Conservation (phyloP, 2,888 invertebrate species). For the Hoplodrina blanda region DNA sequence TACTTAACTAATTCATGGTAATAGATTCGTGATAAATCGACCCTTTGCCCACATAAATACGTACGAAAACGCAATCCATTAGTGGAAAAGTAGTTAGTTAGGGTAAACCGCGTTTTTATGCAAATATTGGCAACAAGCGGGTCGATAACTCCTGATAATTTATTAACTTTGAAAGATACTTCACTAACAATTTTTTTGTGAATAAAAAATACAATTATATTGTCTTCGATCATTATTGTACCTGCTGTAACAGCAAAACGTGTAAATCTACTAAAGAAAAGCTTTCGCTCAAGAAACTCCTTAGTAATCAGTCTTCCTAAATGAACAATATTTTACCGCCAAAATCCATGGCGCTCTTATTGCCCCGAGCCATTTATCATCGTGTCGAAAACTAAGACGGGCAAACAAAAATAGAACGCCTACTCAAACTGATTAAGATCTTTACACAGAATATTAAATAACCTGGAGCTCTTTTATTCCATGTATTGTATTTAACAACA, state of each 20-base stretch:
- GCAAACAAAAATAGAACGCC: slow-evolving; percentile 55
- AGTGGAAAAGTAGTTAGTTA: slow-evolving; percentile 49
- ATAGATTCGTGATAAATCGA: slow-evolving; percentile 29
- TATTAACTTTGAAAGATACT: slow-evolving; percentile 9
- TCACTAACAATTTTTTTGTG: not conserved
- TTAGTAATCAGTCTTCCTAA: slow-evolving; percentile 38
- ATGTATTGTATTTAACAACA: slow-evolving; percentile 50
- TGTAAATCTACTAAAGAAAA: slow-evolving; percentile 29
- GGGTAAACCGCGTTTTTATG: slow-evolving; percentile 48
- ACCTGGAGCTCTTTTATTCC: slow-evolving; percentile 12
- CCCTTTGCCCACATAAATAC: slow-evolving; percentile 14
- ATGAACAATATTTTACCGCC: slow-evolving; percentile 60
- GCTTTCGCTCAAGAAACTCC: slow-evolving; percentile 18
- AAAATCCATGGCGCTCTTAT: slow-evolving; percentile 55
- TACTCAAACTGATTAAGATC: slow-evolving; percentile 32
- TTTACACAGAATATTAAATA: slow-evolving; percentile 44
- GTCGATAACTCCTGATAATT: slow-evolving; percentile 52
- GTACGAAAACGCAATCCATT: slow-evolving; percentile 54
- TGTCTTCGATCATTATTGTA: not conserved
- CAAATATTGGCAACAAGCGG: slow-evolving; percentile 54
- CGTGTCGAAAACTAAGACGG: slow-evolving; percentile 50
- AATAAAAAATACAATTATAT: not conserved
- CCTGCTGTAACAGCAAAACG: not conserved
- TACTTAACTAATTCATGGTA: slow-evolving; percentile 24
- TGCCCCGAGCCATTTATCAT: slow-evolving; percentile 49